Evolutionary conservation across 2,113 vertebrate species (phyloP), one percentile per base, ranked within the genome.

Genomic region (Centropus unirufus): DNA sequence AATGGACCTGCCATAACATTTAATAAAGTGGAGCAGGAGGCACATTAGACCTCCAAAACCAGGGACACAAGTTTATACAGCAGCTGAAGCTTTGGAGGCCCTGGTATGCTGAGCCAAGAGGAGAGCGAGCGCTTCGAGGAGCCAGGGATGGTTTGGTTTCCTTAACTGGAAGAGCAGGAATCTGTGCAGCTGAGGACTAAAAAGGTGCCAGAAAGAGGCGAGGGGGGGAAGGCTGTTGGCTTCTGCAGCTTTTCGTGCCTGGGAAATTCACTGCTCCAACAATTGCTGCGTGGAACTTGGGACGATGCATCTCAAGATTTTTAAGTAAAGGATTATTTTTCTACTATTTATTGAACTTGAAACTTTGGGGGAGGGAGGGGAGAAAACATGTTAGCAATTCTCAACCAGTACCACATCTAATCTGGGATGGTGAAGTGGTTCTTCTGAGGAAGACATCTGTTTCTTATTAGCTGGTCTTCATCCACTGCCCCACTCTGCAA

Each of bases 291-390:
- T n/a, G 27, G 93, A 79, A 95, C 87, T 93, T 83, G 95, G 96
- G 95, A 97, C 94, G 93, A 96, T 97, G 96, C 98, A 97, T 98
- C 98, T 98, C 98, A 85, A 95, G 96, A 97, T 99, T 98, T 98
- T 98, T 97, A 98, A 98, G 98, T 95, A 99, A 98, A 98, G 98
- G 97, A 98, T 99, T 99, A 99, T 99, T 99, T 99, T 99, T 99
- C 98, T 99, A 99, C 99, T 99, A 99, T 99, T 99, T 99, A 99
- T 99, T 99, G 97, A 99, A 99, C 97, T 98, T 92, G 95, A 96
- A 97, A 98, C 97, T 97, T 36, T 24, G 49, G 85, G 77, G 82
- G 88, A 81, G 91, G 95, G 83, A 79, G 61, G 95, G 95, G 81
- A 92, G 69, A 79, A 97, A 95, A 89, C 84, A 46, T 54, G 22